Evolutionary conservation across 2,113 vertebrate species (phyloP), one percentile per base, ranked within the genome.

Genomic region (Lutjanus erythropterus): DNA sequence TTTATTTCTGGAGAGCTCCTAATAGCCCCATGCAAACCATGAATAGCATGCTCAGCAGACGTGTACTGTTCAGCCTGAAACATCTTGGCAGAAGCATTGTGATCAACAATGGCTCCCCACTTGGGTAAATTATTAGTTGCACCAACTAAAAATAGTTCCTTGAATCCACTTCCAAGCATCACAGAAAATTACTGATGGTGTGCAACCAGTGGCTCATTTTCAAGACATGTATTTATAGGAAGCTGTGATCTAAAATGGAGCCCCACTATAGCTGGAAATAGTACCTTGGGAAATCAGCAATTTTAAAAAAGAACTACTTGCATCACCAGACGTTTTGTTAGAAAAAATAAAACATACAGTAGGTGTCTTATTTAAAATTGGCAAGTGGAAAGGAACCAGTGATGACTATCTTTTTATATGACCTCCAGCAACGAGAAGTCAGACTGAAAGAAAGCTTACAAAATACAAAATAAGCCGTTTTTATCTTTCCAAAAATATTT

Each of bases 1-100:
- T 49, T 81, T 87, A 91, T 93, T 89, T 87, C 61, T 86, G 59
- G 76, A 46, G 3, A 39, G 31, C 49, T 71, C 46, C 21, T 64
- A 86, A 75, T 80, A 18, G 83, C 58, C 42, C 29, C 19, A 78
- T 60, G 18, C 31, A 81, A 73, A 72, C 68, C 79, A 52, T 35
- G 66, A 90, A 85, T 88, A 84, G 68, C 4, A 6, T 68, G 8
- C 55, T 77, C 50, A 77, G 50, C 41, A 69, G 61, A 47, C 29
- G 31, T 64, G 71, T 29, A 46, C 52, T 42, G 50, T 42, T 69
- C 52, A 60, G 52, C 19, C 42, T 62, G 53, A 68, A 73, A 75
- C 80, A 66, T 88, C 87, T 87, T 78, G 71, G 52, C 62, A 73
- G 67, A 53, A 27, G 42, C 71, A 74, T 60, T 85, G 81, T 80